Conservation (phyloP, 2,797 vertebrate species). For the Gallinago stenura region DNA sequence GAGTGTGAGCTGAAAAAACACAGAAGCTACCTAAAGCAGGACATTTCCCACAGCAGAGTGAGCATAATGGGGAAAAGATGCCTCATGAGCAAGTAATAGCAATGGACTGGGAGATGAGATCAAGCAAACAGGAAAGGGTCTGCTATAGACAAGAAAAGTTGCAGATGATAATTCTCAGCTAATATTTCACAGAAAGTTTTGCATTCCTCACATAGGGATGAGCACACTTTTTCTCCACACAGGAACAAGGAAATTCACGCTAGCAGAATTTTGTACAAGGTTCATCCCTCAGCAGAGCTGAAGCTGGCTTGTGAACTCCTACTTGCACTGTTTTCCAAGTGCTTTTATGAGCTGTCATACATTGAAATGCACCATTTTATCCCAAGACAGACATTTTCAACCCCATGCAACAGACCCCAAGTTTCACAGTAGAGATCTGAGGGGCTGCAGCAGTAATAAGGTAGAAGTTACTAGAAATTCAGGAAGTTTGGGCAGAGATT, state of each 20-base stretch:
- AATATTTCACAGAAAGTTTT: neutral
- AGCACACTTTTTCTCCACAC: neutral
- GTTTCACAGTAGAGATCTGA: neutral
- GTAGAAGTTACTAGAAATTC: neutral
- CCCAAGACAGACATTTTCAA: neutral
- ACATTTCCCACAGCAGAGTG: neutral
- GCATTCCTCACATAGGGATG: neutral
- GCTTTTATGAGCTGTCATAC: neutral
- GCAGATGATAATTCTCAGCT: neutral
- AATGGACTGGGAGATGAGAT: neutral
- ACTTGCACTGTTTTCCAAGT: neutral
- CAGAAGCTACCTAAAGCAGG: neutral
- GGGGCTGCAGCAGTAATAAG: neutral
- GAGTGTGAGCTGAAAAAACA: neutral
- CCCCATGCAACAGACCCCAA: neutral
- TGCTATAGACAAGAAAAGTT: neutral
- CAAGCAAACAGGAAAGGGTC: neutral
- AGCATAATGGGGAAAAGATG: neutral
- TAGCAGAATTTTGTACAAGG: neutral
- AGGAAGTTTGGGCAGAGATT: neutral
- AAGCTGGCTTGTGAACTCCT: neutral
- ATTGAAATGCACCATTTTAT: neutral
- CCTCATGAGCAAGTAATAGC: neutral
- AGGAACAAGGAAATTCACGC: neutral
- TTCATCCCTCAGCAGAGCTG: neutral